Percentiles rank a stretch among this genome's conserved stretches.
Conservation (phyloP, 2,797 vertebrate species). For the Anguilla obscura region DNA sequence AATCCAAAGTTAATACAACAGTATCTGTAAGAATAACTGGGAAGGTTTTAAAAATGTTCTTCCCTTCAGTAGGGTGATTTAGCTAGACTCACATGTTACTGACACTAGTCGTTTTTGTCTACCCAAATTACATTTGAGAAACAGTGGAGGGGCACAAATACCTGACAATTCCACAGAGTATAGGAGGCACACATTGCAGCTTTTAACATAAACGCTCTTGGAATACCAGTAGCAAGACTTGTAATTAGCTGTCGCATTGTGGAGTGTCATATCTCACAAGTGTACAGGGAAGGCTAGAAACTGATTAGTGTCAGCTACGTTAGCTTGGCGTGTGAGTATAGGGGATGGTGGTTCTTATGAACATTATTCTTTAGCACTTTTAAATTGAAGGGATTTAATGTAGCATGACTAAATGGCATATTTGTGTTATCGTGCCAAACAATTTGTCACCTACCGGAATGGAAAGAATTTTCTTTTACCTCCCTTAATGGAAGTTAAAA, state of each 20-base stretch:
- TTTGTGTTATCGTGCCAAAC: slow-evolving; percentile 61
- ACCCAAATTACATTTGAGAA: slow-evolving; percentile 35
- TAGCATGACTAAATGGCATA: slow-evolving; percentile 63
- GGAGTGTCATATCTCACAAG: slow-evolving; percentile 59
- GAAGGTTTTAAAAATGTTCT: slow-evolving; percentile 9
- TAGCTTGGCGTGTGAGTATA: slow-evolving; percentile 37
- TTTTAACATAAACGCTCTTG: slow-evolving; percentile 60
- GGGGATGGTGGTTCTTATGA: slow-evolving; percentile 59
- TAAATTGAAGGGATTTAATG: slow-evolving; percentile 59
- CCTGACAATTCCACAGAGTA: slow-evolving; percentile 43
- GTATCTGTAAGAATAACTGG: neutral
- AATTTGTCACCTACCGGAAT: slow-evolving; percentile 69
- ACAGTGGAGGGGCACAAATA: slow-evolving; percentile 35
- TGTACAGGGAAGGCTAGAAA: slow-evolving; percentile 52
- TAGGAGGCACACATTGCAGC: slow-evolving; percentile 48
- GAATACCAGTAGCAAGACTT: slow-evolving; percentile 57
- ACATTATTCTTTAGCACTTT: slow-evolving; percentile 65
- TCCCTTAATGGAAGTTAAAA: slow-evolving; percentile 6
- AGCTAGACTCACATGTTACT: too few species aligned
- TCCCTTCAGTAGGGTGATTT: neutral
- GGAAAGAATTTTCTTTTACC: slow-evolving; percentile 56
- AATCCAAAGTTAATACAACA: neutral
- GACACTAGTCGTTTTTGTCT: slow-evolving; percentile 37
- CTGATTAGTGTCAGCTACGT: slow-evolving; percentile 62
- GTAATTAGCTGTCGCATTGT: slow-evolving; percentile 69